These are phyloP conservation scores for Notamacropus eugenii DNA, from an alignment of 2,797 vertebrate species.

Conservation along the genomic window DNA sequence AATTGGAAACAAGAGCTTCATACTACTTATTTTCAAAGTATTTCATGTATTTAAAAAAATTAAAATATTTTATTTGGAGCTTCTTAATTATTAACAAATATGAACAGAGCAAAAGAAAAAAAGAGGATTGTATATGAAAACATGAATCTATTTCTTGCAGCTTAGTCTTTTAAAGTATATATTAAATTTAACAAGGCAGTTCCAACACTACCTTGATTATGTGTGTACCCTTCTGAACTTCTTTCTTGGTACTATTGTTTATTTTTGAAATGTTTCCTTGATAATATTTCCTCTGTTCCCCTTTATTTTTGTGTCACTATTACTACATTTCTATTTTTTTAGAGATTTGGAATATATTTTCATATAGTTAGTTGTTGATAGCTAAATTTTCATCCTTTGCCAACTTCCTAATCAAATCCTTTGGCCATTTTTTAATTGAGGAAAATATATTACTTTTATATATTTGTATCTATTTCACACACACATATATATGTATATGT, in stretches of 20 bases:
- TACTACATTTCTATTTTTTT: not conserved
- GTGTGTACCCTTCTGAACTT: not conserved
- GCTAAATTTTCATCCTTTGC: not conserved
- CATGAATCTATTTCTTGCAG: not conserved
- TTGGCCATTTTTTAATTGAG: not conserved
- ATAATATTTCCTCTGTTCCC: not conserved
- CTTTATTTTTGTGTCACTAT: not conserved
- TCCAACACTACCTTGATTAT: not conserved
- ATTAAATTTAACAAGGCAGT: not conserved
- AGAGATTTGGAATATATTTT: not conserved
- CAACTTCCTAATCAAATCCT: not conserved
- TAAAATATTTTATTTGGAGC: not conserved
- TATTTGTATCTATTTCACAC: not conserved
- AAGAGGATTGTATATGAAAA: not conserved
- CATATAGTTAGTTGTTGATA: not conserved
- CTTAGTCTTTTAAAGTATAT: not conserved
- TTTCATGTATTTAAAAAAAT: not conserved
- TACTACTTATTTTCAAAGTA: not conserved
- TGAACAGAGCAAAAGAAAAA: not conserved
- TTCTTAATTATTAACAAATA: not conserved
- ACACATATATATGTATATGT: too few relatives aligned
- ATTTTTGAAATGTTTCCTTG: not conserved
- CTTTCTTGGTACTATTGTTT: not conserved
- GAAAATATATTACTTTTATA: not conserved
- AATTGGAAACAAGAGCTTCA: not conserved